Conservation (phyloP, 2,888 invertebrate genomes). For the Pachliopta kotzebuea region DNA sequence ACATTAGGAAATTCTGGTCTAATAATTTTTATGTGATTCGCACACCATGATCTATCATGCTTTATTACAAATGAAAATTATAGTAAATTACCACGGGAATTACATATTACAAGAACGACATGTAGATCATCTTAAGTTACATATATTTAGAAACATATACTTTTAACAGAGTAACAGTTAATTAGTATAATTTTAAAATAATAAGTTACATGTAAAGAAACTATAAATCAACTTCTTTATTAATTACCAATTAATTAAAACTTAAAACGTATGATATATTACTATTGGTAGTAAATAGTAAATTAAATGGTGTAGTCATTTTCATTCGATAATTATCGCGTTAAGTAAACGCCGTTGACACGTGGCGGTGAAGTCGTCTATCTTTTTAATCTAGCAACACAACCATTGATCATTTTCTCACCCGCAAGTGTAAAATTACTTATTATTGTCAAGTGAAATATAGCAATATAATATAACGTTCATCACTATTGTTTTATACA, state of each 20-base stretch:
- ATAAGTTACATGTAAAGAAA: too few species aligned
- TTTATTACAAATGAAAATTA: too few species aligned
- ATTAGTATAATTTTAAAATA: too few species aligned
- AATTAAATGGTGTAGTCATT: conserved; percentile 2
- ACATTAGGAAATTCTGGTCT: too few species aligned
- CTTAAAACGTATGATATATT: not conserved
- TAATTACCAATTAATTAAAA: not conserved
- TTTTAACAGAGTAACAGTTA: too few species aligned
- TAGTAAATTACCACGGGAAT: too few species aligned
- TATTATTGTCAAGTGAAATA: not conserved
- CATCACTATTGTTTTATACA: not conserved
- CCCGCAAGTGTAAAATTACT: not conserved
- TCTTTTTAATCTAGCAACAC: conserved; percentile 11
- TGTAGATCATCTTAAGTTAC: too few species aligned
- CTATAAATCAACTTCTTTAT: not conserved
- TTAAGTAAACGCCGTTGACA: conserved; percentile 9
- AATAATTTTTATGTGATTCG: too few species aligned
- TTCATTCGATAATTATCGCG: conserved; percentile 5
- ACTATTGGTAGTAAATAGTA: not conserved
- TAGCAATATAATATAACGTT: not conserved
- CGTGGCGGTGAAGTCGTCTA: conserved; percentile 2
- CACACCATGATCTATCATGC: too few species aligned
- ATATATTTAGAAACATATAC: too few species aligned
- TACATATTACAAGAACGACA: too few species aligned
- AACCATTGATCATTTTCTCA: conserved; percentile 24